Conservation (phyloP, 1,140 invertebrate species). For the Nylanderia fulva region DNA sequence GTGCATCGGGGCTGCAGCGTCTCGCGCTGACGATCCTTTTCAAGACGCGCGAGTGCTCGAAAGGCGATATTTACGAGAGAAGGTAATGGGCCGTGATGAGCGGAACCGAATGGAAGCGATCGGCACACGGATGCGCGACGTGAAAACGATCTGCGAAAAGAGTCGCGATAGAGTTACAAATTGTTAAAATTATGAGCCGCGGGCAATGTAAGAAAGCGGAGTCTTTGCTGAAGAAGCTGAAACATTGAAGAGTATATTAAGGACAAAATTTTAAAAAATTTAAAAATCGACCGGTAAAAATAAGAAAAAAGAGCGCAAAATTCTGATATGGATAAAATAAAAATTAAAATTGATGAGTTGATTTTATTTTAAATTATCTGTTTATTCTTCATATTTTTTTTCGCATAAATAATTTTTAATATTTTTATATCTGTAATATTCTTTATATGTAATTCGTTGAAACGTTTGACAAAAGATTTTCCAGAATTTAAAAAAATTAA, state of each 20-base stretch:
- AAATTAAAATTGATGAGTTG: too few species aligned
- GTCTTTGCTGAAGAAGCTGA: not conserved
- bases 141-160: constrained; percentile 49
- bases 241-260: not conserved
- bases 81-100: constrained; percentile 76
- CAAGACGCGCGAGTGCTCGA: constrained; percentile 63
- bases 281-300: too few species aligned
- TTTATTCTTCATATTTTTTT: too few species aligned
- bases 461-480: too few species aligned
- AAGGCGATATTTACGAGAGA: constrained; percentile 67
- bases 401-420: too few species aligned
- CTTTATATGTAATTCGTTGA: too few species aligned
- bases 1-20: constrained; percentile 24
- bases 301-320: too few species aligned
- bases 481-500: too few species aligned
- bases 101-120: constrained; percentile 61
- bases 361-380: too few species aligned
- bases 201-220: not conserved
- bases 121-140: constrained; percentile 23
- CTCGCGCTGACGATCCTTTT: constrained; percentile 51
- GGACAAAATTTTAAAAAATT: too few species aligned
- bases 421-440: too few species aligned
- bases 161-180: constrained; percentile 39
- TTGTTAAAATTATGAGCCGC: constrained; percentile 39
- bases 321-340: too few species aligned